phyloP scores from a whole-genome alignment of 2,797 vertebrate genomes.

The Chaetodon trifasciatus region DNA sequence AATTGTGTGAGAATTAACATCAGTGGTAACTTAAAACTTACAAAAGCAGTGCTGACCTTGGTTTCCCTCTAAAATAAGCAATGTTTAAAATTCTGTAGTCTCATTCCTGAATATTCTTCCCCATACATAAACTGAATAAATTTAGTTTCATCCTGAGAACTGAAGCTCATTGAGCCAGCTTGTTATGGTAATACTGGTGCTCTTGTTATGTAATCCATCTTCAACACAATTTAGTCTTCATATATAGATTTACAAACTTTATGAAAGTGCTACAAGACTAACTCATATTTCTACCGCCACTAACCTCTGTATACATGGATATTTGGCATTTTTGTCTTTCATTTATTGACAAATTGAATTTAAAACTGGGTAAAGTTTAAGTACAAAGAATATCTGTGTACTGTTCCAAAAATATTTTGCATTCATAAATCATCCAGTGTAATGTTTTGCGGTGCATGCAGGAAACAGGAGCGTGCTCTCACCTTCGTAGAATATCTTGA shows the following conservation, averaged over 20 bases:
- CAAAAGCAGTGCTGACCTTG: constrained; percentile 7
- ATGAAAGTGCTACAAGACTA: not conserved
- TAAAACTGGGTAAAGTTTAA: not conserved
- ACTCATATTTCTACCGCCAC: not conserved
- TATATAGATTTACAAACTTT: constrained; percentile 6
- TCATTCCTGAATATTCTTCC: constrained; percentile 18
- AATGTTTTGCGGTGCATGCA: not conserved
- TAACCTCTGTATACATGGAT: not conserved
- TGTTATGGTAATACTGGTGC: constrained; percentile 9
- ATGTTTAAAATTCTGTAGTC: constrained; percentile 17
- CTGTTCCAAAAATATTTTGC: not conserved
- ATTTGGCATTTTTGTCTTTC: not conserved
- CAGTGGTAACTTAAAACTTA: constrained; percentile 17
- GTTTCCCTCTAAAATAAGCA: constrained; percentile 19
- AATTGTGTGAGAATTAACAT: constrained; percentile 8
- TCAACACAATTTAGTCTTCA: constrained; percentile 16
- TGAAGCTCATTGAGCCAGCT: not conserved
- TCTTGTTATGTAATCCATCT: constrained; percentile 15
- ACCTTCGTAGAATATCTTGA: constrained; percentile 99
- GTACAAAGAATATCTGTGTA: not conserved
- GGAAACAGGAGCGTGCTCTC: constrained; percentile 65
- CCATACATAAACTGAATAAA: not conserved
- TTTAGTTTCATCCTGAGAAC: constrained; percentile 8
- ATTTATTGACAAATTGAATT: not conserved
- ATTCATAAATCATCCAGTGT: not conserved